Base-by-base conservation (phyloP, 1,140 invertebrate species). In the Bombus waltoni region DNA sequence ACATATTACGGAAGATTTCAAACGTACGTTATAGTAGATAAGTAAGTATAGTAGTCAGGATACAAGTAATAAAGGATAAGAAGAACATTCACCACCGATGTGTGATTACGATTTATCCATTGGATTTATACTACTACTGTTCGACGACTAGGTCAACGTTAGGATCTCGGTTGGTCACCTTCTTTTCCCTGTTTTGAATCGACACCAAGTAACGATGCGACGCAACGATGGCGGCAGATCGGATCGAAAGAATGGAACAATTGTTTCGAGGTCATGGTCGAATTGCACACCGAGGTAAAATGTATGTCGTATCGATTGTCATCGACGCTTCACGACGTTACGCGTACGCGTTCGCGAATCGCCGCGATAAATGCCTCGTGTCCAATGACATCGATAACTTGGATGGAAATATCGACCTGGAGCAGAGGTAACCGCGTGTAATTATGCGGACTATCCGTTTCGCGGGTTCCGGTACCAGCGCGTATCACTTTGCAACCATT, bases 311-410 rank as follows among this genome's bases (percentile, higher is more conserved):
- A 85, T 86, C 81, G 85, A 86, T 86, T 85, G 77, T 65, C 83
- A 65, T 80, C 83, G 83, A 80, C 53, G 42, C 28, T 40, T 42
- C 38, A 11, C 78, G 44, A 65, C 18, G 70, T n/a, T 53, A 70
- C 71, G 53, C 59, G 71, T 57, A 38, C 42, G 13, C 42, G 42
- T 15, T 70, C 35, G 68, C 15, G 57, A 59, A 8, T 62, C 32
- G 32, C 65, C 47, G 47, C 70, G 74, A 70, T 68, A 65, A 32
- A 68, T 68, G 4, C 70, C 57, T 71, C 86, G 82, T 87, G 74
- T 85, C 76, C 82, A 70, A 90, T 88, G 82, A 88, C 79, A 25
- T 78, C 81, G 89, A 90, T 89, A 90, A 87, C 53, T 57, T 42
- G 18, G 76, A 62, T 40, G 68, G 72, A 38, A 76, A 75, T 90